Conservation (phyloP, 1,140 invertebrate genomes). For the Papilio machaon region DNA sequence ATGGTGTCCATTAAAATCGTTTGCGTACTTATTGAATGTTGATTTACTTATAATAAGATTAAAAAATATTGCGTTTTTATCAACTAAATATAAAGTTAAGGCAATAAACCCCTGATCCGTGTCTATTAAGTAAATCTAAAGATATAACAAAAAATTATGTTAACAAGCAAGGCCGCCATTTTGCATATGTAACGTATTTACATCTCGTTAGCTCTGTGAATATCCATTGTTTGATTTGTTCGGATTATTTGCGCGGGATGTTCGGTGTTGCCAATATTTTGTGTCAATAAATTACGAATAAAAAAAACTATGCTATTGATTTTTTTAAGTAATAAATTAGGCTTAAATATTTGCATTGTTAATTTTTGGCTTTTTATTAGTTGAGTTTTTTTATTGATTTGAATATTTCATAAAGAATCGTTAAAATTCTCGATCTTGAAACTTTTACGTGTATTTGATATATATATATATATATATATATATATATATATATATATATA, state of each 20-base stretch:
- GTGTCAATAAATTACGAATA: neutral
- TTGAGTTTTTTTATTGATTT: too few relatives aligned
- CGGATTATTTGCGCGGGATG: neutral
- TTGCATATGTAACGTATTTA: slow-evolving; percentile 27
- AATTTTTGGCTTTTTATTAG: too few relatives aligned
- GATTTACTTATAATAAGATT: neutral
- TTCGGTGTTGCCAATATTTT: slow-evolving; percentile 11
- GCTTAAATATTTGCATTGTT: too few relatives aligned
- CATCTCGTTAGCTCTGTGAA: neutral
- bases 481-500: too few relatives aligned
- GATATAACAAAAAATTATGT: neutral
- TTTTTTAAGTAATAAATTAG: neutral
- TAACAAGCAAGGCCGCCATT: slow-evolving; percentile 12
- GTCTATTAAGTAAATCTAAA: neutral
- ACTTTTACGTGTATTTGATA: too few relatives aligned
- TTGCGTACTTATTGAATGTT: neutral
- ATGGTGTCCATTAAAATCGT: neutral
- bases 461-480: too few relatives aligned
- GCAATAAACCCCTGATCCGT: neutral
- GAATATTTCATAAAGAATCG: too few relatives aligned
- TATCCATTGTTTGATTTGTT: slow-evolving; percentile 18
- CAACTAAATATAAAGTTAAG: neutral
- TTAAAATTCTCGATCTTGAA: too few relatives aligned
- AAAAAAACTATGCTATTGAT: neutral
- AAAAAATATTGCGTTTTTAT: neutral